Conservation (phyloP, 2,113 vertebrate genomes). For the Aldabrachelys gigantea region DNA sequence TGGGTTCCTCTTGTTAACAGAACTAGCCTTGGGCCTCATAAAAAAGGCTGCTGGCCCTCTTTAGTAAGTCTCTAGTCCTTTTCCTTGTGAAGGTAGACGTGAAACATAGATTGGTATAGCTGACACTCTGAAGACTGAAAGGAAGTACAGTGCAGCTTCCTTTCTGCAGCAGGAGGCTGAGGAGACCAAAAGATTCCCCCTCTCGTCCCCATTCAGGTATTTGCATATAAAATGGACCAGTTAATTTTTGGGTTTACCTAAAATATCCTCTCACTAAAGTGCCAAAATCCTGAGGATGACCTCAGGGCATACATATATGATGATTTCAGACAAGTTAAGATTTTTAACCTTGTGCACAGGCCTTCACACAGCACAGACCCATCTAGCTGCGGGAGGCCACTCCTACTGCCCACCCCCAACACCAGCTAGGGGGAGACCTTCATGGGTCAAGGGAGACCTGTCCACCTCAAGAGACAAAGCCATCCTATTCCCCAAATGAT, state of each 20-base stretch:
- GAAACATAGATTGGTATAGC: neutral
- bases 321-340: neutral
- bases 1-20: neutral
- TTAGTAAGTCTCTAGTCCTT: neutral
- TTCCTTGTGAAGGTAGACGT: neutral
- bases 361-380: accelerated
- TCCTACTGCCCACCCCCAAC: accelerated
- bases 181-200: neutral
- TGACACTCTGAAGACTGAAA: neutral
- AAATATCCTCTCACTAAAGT: neutral
- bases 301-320: accelerated
- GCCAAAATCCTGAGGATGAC: neutral
- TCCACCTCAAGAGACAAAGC: neutral
- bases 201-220: neutral
- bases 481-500: no score
- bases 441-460: accelerated
- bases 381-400: neutral
- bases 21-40: neutral
- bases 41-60: neutral
- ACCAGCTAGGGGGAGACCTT: accelerated
- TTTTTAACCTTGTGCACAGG: accelerated
- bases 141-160: neutral
- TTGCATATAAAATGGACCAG: accelerated
- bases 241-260: neutral
- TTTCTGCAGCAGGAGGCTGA: neutral